Percentiles rank a stretch among this genome's conserved stretches.
These are phyloP conservation scores for Marcusenius ussheri DNA, from an alignment of 2,113 vertebrate species.

Conservation along the genomic window DNA sequence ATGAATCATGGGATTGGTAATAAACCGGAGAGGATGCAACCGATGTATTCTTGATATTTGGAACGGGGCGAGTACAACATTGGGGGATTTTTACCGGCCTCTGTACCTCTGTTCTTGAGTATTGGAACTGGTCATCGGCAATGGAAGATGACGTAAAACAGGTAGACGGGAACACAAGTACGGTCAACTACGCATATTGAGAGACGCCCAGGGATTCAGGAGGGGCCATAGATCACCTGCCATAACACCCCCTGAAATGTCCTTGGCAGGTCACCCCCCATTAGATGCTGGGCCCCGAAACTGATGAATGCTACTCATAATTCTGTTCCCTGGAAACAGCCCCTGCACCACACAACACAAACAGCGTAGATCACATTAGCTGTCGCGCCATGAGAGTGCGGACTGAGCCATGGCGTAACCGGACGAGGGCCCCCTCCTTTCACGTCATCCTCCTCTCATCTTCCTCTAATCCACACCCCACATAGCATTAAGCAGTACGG, in stretches of 20 bases:
- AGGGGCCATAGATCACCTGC: slow-evolving; percentile 58
- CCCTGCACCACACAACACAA: slow-evolving; percentile 51
- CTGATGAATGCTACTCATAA: slow-evolving; percentile 59
- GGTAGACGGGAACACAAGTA: too few relatives aligned
- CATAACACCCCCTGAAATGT: slow-evolving; percentile 65
- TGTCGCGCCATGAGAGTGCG: slow-evolving; percentile 41
- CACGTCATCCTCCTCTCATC: neutral
- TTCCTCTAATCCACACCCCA: neutral
- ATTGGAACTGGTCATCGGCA: too few relatives aligned
- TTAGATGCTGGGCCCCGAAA: slow-evolving; percentile 32
- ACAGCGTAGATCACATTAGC: slow-evolving; percentile 56
- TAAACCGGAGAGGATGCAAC: neutral
- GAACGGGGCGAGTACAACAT: too few relatives aligned
- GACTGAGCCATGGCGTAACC: neutral
- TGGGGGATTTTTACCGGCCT: too few relatives aligned
- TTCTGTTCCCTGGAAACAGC: slow-evolving; percentile 46
- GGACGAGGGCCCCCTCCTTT: neutral
- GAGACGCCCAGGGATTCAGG: slow-evolving; percentile 20
- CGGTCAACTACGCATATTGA: too few relatives aligned
- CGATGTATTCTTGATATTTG: neutral
- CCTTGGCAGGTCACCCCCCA: slow-evolving; percentile 59
- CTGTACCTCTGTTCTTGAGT: too few relatives aligned
- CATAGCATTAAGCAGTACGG: neutral
- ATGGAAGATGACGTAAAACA: too few relatives aligned
- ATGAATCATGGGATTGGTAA: neutral